phyloP scores from a whole-genome alignment of 2,113 vertebrate species.

The Seriola rivoliana region DNA sequence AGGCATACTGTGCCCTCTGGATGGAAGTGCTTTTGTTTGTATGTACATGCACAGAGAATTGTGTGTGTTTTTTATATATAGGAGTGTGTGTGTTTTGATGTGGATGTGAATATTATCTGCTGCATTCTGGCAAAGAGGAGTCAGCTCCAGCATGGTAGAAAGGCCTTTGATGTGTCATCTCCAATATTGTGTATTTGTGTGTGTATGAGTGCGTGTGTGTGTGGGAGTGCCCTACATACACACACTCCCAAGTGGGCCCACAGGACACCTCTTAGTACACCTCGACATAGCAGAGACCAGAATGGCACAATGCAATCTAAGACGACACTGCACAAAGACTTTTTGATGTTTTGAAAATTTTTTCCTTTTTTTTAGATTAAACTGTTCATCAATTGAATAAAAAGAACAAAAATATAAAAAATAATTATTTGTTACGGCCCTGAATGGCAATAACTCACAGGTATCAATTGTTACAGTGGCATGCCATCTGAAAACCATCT shows the following conservation, averaged over 20 bases:
- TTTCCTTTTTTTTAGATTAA: not conserved
- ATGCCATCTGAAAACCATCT: conserved; percentile 2
- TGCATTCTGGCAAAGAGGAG: not conserved
- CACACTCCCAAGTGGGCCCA: conserved; percentile 19
- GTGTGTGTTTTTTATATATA: not conserved
- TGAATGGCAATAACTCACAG: not conserved
- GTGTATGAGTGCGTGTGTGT: not conserved
- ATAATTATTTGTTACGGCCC: too few relatives aligned
- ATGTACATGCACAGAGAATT: not conserved
- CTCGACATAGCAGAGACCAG: not conserved
- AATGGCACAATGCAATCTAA: not conserved
- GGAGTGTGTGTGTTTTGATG: not conserved
- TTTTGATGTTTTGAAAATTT: not conserved
- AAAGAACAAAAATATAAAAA: too few relatives aligned
- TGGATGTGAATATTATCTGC: not conserved
- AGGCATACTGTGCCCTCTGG: not conserved
- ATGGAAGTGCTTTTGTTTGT: not conserved
- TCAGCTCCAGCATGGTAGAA: not conserved
- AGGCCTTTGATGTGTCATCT: conserved; percentile 42
- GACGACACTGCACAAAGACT: not conserved
- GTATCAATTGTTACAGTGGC: not conserved
- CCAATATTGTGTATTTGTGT: not conserved
- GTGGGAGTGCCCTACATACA: conserved; percentile 57
- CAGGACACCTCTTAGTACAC: conserved; percentile 7
- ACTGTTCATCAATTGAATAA: not conserved